Percentiles rank a stretch among this genome's conserved stretches.
Conservation (phyloP, 2,797 vertebrate species). For the Scyliorhinus canicula region DNA sequence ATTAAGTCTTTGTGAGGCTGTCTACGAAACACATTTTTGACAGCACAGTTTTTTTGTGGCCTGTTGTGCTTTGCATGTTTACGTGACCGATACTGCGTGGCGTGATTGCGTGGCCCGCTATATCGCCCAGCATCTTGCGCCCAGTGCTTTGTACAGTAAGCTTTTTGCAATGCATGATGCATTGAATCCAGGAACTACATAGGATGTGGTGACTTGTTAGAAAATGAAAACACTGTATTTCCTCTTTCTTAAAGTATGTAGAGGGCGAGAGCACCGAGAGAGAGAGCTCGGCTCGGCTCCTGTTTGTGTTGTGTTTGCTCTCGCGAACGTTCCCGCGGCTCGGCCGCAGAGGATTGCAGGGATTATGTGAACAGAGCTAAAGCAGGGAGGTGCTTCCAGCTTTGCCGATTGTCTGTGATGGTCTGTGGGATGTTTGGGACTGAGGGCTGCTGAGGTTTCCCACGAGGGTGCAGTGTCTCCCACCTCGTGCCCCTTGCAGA, state of each 20-base stretch:
- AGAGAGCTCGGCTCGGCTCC: background rate
- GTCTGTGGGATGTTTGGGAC: background rate
- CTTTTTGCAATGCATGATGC: background rate
- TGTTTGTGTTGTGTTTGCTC: background rate
- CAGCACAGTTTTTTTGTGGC: too few relatives aligned
- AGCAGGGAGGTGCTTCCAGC: background rate
- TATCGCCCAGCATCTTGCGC: too few relatives aligned
- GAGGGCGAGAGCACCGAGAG: background rate
- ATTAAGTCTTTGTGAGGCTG: too few relatives aligned
- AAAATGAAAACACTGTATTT: background rate
- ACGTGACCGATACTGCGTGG: background rate
- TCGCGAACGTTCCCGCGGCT: background rate
- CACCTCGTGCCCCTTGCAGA: background rate
- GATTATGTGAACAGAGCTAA: background rate
- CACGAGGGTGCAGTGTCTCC: background rate
- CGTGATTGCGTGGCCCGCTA: background rate
- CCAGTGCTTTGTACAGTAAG: background rate
- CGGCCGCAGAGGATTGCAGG: background rate
- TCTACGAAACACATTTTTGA: too few relatives aligned
- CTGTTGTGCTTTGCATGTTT: too few relatives aligned
- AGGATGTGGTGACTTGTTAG: constrained; percentile 10
- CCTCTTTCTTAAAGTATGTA: background rate
- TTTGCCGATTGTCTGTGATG: background rate
- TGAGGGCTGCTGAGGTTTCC: background rate
- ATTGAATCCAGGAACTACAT: background rate